Base-by-base conservation (phyloP, 2,888 invertebrate genomes). In the Tyria jacobaeae region DNA sequence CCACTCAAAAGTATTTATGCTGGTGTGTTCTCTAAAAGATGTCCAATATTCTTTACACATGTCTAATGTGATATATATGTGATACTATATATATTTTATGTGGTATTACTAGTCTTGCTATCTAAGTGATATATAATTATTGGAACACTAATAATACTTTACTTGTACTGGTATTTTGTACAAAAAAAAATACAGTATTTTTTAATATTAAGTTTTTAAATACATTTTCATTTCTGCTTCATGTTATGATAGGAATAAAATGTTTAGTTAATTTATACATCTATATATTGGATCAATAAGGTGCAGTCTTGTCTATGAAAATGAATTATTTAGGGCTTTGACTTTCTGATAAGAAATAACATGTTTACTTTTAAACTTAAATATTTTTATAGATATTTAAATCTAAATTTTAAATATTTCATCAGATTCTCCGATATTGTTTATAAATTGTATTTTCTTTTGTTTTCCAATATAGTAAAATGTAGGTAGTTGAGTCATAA, bases 291-390 rank as follows among this genome's bases (percentile, higher is more conserved):
- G 15, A 24, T 47, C 51, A 48, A 9, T 57, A 17, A 53, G 66
- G 66, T 74, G 76, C 68, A 73, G 60, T 56, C 60, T 64, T 64
- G 39, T 53, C 41, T 48, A 63, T 62, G 57, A 35, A 64, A 25
- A 24, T 41, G 44, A 25, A 34, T 60, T 48, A 62, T 73, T 66
- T 57, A 70, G 65, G 61, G 54, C 62, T 70, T 73, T 68, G 68
- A 59, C 60, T 57, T 58, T 53, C 51, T 63, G 67, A 75, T 70
- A 81, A 56, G 57, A 56, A 68, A 70, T 73, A 55, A 60, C n/a
- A 31, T 31, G 27, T 31, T 31, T 31, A 31, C 27, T n/a, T n/a
- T n/a, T n/a, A n/a, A n/a, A n/a, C n/a, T n/a, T n/a, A n/a, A n/a
- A n/a, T n/a, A n/a, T n/a, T n/a, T n/a, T n/a, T n/a, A n/a, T n/a